Evolutionary conservation across 2,113 vertebrate species (phyloP).

Genomic region (Nothoprocta perdicaria): DNA sequence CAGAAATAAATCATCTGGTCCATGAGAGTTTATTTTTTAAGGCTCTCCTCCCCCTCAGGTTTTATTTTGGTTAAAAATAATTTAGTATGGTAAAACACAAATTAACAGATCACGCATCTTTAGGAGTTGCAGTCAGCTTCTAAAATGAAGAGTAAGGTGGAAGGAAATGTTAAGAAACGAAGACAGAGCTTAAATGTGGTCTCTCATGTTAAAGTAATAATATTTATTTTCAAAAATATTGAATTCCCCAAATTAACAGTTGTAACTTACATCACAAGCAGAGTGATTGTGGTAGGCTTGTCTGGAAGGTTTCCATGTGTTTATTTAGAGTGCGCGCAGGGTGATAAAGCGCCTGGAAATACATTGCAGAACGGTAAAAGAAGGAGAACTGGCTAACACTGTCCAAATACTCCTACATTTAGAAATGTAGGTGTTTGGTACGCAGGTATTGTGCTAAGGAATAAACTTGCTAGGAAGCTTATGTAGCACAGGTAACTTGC

Average conservation of each 20-base stretch:
- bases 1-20: background rate
- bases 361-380: background rate
- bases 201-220: background rate
- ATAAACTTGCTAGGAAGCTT: background rate
- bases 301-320: background rate
- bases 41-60: background rate
- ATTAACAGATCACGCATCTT: background rate
- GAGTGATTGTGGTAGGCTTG: background rate
- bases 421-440: background rate
- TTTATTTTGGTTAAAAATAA: background rate
- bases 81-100: background rate
- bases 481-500: background rate
- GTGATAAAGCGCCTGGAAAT: background rate
- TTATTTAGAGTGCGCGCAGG: background rate
- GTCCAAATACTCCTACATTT: background rate
- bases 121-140: background rate
- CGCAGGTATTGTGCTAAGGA: background rate
- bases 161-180: background rate
- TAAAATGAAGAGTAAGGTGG: background rate
- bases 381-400: background rate
- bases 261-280: background rate
- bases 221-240: background rate
- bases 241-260: background rate
- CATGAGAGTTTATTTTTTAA: background rate
- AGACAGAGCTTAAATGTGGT: background rate